These are phyloP conservation scores for Tethya wilhelma DNA, from an alignment of 37 sponge, comb jelly and placozoan genomes.

Conservation along the genomic window DNA sequence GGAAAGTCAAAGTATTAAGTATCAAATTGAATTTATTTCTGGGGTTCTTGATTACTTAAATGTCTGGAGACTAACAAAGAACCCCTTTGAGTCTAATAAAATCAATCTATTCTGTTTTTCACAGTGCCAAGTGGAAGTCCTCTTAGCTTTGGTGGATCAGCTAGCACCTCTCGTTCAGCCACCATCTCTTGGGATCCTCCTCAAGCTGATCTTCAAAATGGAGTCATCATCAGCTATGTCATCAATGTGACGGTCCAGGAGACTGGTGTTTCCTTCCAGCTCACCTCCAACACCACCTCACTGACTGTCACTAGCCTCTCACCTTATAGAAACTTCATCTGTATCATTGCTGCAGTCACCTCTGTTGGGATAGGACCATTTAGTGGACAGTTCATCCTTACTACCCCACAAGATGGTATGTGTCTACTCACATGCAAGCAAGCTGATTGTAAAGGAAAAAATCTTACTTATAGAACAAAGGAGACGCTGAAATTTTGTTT, in stretches of 20 bases:
- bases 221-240: conserved; percentile 19
- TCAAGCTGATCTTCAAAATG: conserved; percentile 27
- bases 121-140: neutral
- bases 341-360: neutral
- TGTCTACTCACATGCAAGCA: neutral
- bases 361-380: neutral
- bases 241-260: neutral
- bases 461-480: neutral
- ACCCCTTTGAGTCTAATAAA: too few species aligned
- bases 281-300: neutral
- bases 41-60: too few species aligned
- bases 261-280: neutral
- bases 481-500: neutral
- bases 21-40: too few species aligned
- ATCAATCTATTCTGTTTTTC: too few species aligned
- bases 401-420: neutral
- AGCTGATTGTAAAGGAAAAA: too few species aligned
- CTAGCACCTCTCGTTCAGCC: conserved; percentile 3
- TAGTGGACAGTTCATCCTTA: neutral
- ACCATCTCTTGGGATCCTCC: conserved; percentile 38
- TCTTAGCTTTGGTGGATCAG: neutral
- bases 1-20: neutral
- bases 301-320: neutral
- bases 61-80: too few species aligned
- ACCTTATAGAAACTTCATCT: neutral